Evolutionary conservation across 2,888 invertebrate genomes (phyloP).

Genomic region (Serrognathus titanus): DNA sequence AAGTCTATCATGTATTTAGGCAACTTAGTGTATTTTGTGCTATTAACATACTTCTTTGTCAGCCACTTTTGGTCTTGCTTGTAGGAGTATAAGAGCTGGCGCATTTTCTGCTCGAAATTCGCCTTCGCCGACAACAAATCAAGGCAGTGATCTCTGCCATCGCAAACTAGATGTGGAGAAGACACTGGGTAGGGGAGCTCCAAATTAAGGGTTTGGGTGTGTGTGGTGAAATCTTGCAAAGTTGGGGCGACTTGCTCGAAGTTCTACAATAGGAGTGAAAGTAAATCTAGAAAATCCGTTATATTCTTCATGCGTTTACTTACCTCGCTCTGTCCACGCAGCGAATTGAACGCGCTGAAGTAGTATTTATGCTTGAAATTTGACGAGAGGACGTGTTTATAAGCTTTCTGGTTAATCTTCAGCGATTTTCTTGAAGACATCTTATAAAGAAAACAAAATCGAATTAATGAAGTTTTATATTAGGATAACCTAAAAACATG

Average conservation of each 20-base stretch:
- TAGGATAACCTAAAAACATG: too few species aligned
- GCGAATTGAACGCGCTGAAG: constrained; percentile 6
- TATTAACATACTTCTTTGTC: constrained; percentile 11
- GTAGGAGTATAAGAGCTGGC: constrained; percentile 3
- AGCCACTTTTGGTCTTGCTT: constrained; percentile 14
- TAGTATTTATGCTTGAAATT: constrained; percentile 11
- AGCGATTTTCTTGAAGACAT: constrained; percentile 9
- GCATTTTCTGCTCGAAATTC: constrained; percentile 8
- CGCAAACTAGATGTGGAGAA: constrained; percentile 1
- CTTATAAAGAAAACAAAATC: not conserved
- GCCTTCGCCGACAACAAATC: constrained; percentile 10
- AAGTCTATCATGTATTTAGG: constrained; percentile 19
- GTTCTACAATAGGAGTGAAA: constrained; percentile 1
- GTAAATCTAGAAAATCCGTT: not conserved
- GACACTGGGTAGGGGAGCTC: constrained; percentile 15
- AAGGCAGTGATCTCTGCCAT: constrained; percentile 9
- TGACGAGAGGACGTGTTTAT: constrained; percentile 2
- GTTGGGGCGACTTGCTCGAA: constrained; percentile 6
- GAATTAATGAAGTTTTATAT: not conserved
- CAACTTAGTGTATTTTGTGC: constrained; percentile 9
- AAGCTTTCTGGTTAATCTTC: constrained; percentile 1
- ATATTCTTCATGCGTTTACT: not conserved
- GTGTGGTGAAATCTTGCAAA: constrained; percentile 11
- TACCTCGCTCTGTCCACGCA: constrained; percentile 5
- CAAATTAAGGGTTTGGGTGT: constrained; percentile 3